A percentile compares a stretch with the other conserved stretches of the same genome.
Conservation (phyloP, 2,113 vertebrate species). For the Hydrochoerus hydrochaeris region DNA sequence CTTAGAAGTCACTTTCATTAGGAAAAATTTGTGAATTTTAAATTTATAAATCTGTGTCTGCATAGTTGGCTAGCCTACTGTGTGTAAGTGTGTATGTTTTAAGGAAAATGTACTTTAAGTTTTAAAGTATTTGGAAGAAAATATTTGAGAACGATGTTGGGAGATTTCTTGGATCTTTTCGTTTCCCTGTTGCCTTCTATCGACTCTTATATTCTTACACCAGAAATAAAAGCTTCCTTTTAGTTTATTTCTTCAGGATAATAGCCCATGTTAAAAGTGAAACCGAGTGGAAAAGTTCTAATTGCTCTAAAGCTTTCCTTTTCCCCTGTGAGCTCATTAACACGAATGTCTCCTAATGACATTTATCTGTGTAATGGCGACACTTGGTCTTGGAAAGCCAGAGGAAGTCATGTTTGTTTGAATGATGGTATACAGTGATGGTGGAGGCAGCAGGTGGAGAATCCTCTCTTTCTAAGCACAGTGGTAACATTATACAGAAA, state of each 20-base stretch:
- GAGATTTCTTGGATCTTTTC: not conserved
- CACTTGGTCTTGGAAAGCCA: not conserved
- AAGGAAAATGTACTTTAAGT: not conserved
- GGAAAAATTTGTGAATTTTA: conserved; percentile 68
- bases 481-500: not conserved
- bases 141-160: not conserved
- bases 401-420: not conserved
- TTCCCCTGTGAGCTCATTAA: not conserved
- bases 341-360: not conserved
- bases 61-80: conserved; percentile 54
- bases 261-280: conserved; percentile 22
- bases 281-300: not conserved
- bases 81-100: conserved; percentile 20
- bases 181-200: not conserved
- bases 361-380: not conserved
- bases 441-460: not conserved
- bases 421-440: too few relatives aligned
- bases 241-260: conserved; percentile 5
- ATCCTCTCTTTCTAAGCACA: not conserved
- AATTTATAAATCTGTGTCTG: conserved; percentile 81
- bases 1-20: conserved; percentile 53
- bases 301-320: not conserved
- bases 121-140: not conserved
- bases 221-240: not conserved
- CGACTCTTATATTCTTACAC: not conserved